Evolutionary conservation across 2,888 invertebrate genomes (phyloP).

Genomic region (Nephrotoma appendiculata): DNA sequence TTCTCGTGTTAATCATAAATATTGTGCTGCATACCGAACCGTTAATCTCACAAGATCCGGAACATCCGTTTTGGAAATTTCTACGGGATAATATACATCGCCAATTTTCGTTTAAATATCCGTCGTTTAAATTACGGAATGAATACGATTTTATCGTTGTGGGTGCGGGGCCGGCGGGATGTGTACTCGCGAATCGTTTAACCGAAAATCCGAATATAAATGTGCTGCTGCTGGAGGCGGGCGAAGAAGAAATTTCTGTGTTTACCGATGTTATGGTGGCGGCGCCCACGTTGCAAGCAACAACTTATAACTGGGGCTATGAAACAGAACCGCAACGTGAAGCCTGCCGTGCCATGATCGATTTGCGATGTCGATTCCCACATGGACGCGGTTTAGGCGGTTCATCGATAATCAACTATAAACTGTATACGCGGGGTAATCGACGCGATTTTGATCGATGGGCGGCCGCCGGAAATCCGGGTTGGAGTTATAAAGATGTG

Average conservation of each 20-base stretch:
- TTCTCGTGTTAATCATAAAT: no score
- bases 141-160: constrained; percentile 50
- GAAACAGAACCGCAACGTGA: constrained; percentile 39
- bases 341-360: constrained; percentile 33
- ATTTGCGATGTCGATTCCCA: constrained; percentile 32
- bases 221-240: constrained; percentile 32
- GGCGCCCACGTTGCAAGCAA: constrained; percentile 38
- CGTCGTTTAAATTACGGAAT: constrained; percentile 19
- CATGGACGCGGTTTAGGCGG: constrained; percentile 14
- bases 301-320: constrained; percentile 46
- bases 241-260: constrained; percentile 32
- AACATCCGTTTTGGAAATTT: neutral
- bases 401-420: constrained; percentile 18
- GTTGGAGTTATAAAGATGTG: constrained; percentile 33
- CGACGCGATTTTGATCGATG: constrained; percentile 18
- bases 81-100: neutral
- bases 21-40: no score
- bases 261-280: constrained; percentile 38
- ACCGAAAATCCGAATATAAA: constrained; percentile 45
- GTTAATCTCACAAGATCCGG: no score
- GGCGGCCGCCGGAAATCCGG: constrained; percentile 20
- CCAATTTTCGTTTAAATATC: neutral
- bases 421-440: constrained; percentile 21
- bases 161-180: constrained; percentile 57
- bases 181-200: constrained; percentile 52